These are phyloP conservation scores for Hafferia zeledoni DNA, from an alignment of 2,797 vertebrate species.

Conservation along the genomic window DNA sequence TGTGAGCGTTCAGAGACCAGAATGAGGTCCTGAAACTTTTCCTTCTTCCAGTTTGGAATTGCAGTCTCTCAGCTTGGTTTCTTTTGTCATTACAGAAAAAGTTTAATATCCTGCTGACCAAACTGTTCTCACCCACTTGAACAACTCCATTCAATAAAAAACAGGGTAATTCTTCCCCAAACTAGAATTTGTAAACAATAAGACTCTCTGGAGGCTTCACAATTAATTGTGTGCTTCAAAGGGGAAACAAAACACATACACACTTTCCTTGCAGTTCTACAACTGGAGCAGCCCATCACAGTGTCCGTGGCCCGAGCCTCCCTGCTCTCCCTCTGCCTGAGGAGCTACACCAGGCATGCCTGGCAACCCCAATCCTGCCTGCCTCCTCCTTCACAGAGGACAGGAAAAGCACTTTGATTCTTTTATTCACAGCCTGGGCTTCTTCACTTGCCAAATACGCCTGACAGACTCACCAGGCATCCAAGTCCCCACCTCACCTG, in stretches of 20 bases:
- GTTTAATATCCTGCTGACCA: background rate
- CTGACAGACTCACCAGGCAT: background rate
- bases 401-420: background rate
- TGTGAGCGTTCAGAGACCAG: background rate
- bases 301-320: rapidly evolving
- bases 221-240: background rate
- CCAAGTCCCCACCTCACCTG: background rate
- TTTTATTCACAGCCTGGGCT: background rate
- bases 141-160: background rate
- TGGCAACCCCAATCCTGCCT: background rate
- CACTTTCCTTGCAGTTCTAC: background rate
- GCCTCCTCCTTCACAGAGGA: background rate
- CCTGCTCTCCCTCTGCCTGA: background rate
- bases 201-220: background rate
- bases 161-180: background rate
- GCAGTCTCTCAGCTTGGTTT: background rate
- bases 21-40: background rate
- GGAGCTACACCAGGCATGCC: rapidly evolving
- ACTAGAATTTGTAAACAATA: background rate
- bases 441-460: background rate
- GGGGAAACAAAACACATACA: background rate
- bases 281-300: background rate
- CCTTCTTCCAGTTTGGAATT: background rate
- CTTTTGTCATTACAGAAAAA: background rate
- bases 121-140: background rate